Evolutionary conservation across 1,140 invertebrate species (phyloP), one percentile per base, ranked within the genome.

Genomic region (Polyergus mexicanus): DNA sequence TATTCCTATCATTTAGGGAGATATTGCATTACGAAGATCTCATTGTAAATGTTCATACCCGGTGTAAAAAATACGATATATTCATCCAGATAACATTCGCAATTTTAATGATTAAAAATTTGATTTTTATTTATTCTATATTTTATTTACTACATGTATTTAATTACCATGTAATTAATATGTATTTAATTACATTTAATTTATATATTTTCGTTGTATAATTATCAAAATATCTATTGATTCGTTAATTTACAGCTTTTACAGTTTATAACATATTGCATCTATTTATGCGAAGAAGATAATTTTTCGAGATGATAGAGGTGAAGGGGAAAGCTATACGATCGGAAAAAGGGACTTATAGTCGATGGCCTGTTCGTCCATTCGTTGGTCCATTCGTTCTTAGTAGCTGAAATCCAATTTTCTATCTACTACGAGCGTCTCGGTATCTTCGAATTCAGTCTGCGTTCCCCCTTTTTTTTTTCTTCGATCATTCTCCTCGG

Each of bases 401-500:
- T 85, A 89, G 74, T 56, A 65, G 78, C 47, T 81, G 78, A 87
- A 92, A 92, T 91, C 87, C 91, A 92, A 92, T 92, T 91, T 92
- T 91, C 90, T 63, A 60, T 77, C 72, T 72, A 28, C 81, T 35
- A 84, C 66, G 65, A 65, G 19, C 38, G 65, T 74, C 78, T 85
- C 80, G 19, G 13, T 69, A 56, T 60, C 38, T 81, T 78, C 54
- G 74, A 75, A 84, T 89, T 80, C 75, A 65, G 58, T 77, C 75
- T 77, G 60, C 58, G 44, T 88, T 69, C 72, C 78, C 72, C 78
- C 47, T 32, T 76, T 66, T 66, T 84, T 54, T 83, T 54, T 83
- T 47, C 25, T n/a, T 85, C 75, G 56, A 71, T 65, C 22, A 22
- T 35, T 63, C 32, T 77, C 32, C 47, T 78, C 51, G 60, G 44